Percentiles rank a stretch among this genome's conserved stretches.
phyloP scores from a whole-genome alignment of 2,113 vertebrate species.

The Muntiacus muntjak region DNA sequence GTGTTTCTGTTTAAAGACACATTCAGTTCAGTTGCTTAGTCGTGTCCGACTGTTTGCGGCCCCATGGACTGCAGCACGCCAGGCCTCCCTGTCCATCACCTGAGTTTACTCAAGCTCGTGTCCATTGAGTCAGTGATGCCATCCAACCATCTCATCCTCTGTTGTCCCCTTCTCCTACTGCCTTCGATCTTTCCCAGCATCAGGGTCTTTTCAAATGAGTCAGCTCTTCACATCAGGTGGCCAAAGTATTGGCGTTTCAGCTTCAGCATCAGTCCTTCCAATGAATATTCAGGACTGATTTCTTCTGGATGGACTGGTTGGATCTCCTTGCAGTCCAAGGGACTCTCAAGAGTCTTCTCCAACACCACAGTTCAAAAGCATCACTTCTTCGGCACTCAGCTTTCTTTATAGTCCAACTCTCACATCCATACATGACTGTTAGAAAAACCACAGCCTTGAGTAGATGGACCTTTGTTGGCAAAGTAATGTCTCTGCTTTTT shows the following conservation, averaged over 20 bases:
- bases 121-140: neutral
- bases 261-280: neutral
- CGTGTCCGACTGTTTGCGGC: fast-evolving
- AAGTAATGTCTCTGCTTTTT: neutral
- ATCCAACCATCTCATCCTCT: neutral
- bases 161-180: fast-evolving
- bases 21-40: fast-evolving
- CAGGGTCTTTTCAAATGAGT: neutral
- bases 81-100: neutral
- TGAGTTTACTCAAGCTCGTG: neutral
- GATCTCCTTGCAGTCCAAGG: neutral
- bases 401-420: neutral
- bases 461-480: neutral
- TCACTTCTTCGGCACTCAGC: fast-evolving
- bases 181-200: neutral
- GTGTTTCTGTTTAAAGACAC: neutral
- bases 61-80: neutral
- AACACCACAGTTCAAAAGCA: neutral
- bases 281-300: neutral
- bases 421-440: neutral
- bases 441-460: neutral
- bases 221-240: neutral
- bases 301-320: neutral
- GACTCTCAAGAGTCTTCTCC: neutral
- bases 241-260: neutral